Conservation (phyloP, 2,888 invertebrate species). For the Pachydiplax longipennis region DNA sequence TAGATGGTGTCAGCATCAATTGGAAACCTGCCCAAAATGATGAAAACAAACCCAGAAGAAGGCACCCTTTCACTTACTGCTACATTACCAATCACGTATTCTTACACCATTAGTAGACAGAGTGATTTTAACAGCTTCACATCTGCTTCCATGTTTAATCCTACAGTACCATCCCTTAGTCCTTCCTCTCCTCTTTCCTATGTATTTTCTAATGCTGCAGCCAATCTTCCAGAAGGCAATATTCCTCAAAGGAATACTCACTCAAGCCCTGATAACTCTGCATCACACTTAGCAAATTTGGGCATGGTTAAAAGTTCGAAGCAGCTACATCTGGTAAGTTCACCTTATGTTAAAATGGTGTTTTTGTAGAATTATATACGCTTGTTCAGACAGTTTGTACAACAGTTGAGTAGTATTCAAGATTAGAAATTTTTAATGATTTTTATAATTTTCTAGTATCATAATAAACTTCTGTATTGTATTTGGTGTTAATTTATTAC, state of each 20-base stretch:
- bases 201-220: neutral
- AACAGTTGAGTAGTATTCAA: neutral
- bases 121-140: conserved; percentile 4
- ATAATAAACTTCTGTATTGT: too few relatives aligned
- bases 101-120: conserved; percentile 11
- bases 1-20: conserved; percentile 13
- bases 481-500: too few relatives aligned
- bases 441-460: too few relatives aligned
- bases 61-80: conserved; percentile 30
- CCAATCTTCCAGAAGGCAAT: neutral
- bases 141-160: conserved; percentile 16
- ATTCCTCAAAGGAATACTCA: neutral
- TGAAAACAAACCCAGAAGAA: neutral
- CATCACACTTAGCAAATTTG: conserved; percentile 1
- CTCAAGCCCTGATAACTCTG: neutral
- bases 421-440: neutral
- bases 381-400: neutral
- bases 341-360: neutral
- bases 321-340: conserved; percentile 21
- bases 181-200: conserved; percentile 11
- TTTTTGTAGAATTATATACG: neutral
- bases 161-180: conserved; percentile 2
- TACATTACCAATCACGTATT: conserved; percentile 20
- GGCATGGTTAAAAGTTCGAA: conserved; percentile 22
- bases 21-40: conserved; percentile 25